A percentile compares a stretch with the other conserved stretches of the same genome.
phyloP scores from a whole-genome alignment of 2,113 vertebrate genomes.

The Melozone crissalis region DNA sequence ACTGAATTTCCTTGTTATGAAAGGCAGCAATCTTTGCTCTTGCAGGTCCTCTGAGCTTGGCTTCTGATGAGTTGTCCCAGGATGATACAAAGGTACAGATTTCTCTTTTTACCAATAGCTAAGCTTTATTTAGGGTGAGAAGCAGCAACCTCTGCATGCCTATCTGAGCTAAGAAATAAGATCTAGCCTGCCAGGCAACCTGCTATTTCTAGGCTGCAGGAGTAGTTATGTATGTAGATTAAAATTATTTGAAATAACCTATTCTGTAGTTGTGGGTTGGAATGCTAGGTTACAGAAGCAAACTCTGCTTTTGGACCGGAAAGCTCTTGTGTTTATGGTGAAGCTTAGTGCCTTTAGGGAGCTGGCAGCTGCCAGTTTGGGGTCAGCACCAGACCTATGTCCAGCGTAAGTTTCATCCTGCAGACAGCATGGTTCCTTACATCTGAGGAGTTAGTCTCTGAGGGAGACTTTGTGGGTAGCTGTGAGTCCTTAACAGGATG shows the following conservation, averaged over 20 bases:
- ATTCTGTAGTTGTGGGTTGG: not conserved
- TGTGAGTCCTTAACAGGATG: not conserved
- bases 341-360: not conserved
- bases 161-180: not conserved
- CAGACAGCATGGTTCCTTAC: not conserved
- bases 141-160: not conserved
- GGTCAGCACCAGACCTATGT: not conserved
- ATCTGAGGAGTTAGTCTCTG: not conserved
- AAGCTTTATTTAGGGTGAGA: not conserved
- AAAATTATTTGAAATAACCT: not conserved
- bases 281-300: not conserved
- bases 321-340: not conserved
- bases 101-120: not conserved
- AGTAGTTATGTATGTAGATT: not conserved
- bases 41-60: constrained; percentile 34
- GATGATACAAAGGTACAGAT: constrained; percentile 62
- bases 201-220: not conserved
- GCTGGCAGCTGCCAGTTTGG: not conserved
- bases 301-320: not conserved
- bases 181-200: not conserved
- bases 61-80: not conserved
- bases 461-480: not conserved
- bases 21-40: constrained; percentile 24
- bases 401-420: not conserved
- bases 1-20: not conserved